Percentiles rank a stretch among this genome's conserved stretches.
These are phyloP conservation scores for Esox niger DNA, from an alignment of 2,113 vertebrate species.

Conservation along the genomic window DNA sequence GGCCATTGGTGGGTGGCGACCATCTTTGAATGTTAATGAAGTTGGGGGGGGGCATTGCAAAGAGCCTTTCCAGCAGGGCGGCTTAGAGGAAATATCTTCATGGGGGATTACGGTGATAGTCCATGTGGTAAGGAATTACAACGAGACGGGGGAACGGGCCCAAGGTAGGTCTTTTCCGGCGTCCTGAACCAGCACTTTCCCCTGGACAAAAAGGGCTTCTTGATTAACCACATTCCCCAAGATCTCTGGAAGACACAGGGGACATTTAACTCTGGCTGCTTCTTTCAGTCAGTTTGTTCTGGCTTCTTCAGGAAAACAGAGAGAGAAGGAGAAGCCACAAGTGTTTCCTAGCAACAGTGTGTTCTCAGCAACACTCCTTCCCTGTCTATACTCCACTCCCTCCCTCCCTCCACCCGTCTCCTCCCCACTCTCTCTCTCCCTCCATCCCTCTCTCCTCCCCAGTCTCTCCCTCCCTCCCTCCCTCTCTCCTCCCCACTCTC, in stretches of 20 bases:
- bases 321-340: constrained; percentile 66
- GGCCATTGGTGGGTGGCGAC: background rate
- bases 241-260: constrained; percentile 45
- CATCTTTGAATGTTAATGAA: constrained; percentile 46
- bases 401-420: constrained; percentile 5
- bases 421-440: no score
- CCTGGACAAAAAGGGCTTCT: constrained; percentile 15
- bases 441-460: no score
- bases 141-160: background rate
- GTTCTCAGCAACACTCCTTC: constrained; percentile 28
- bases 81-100: constrained; percentile 54
- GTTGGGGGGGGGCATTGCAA: constrained; percentile 21
- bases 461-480: no score
- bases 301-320: constrained; percentile 55
- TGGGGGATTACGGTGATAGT: constrained; percentile 45
- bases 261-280: constrained; percentile 56
- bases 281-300: constrained; percentile 48
- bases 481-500: no score
- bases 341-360: constrained; percentile 79
- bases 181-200: background rate
- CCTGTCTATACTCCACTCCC: constrained; percentile 13
- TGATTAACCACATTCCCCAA: constrained; percentile 43
- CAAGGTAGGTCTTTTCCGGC: background rate
- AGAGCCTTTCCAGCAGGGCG: constrained; percentile 29
- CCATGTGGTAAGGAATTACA: constrained; percentile 37